Percentiles rank a stretch among this genome's conserved stretches.
Conservation (phyloP, 2,113 vertebrate genomes). For the Ondatra zibethicus region DNA sequence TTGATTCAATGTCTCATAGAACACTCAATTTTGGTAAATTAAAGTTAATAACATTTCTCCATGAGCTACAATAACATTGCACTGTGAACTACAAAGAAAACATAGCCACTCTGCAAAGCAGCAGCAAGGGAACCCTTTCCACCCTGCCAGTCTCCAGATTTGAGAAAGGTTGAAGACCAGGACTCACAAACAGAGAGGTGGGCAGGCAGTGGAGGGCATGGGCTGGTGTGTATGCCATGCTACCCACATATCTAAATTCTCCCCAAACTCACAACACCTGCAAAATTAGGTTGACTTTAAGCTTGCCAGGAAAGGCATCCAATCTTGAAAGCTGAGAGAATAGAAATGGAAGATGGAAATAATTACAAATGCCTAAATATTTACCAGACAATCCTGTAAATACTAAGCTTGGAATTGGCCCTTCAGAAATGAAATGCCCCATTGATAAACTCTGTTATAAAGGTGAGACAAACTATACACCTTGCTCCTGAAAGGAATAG, state of each 20-base stretch:
- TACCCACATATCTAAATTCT: not conserved
- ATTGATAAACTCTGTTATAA: slow-evolving; percentile 56
- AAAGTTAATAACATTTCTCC: slow-evolving; percentile 74
- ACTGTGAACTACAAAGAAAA: slow-evolving; percentile 40
- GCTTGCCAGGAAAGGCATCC: not conserved
- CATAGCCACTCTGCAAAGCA: accelerated
- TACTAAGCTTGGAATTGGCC: slow-evolving; percentile 42
- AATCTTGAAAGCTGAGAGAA: slow-evolving; percentile 16
- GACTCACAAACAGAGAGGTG: not conserved
- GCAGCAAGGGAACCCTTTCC: accelerated
- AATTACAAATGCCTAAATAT: slow-evolving; percentile 35
- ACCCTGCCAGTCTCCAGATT: not conserved
- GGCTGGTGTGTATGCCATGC: not conserved
- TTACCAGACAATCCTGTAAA: slow-evolving; percentile 16
- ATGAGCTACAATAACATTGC: slow-evolving; percentile 51
- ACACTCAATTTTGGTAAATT: slow-evolving; percentile 72
- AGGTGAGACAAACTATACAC: slow-evolving; percentile 36
- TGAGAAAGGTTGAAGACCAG: not conserved
- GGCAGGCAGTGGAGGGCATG: not conserved
- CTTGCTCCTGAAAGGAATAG: not conserved
- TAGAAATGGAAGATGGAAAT: slow-evolving; percentile 49
- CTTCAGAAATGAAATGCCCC: slow-evolving; percentile 44
- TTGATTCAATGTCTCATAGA: slow-evolving; percentile 67
- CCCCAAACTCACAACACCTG: not conserved
- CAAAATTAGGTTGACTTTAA: not conserved